phyloP scores from a whole-genome alignment of 2,888 invertebrate species.

The Lutraria lutraria region DNA sequence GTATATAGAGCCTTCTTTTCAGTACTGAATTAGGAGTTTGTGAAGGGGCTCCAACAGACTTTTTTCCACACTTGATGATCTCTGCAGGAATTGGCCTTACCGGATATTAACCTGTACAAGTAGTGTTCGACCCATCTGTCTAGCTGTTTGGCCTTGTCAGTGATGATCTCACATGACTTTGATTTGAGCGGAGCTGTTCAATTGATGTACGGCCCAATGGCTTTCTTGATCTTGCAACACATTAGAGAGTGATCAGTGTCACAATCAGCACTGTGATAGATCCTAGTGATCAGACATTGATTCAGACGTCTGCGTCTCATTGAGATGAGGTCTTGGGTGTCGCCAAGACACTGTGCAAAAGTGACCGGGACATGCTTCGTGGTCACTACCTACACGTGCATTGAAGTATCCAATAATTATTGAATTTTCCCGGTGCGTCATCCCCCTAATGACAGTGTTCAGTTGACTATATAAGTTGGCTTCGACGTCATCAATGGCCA shows the following conservation, averaged over 20 bases:
- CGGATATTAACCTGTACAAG: constrained; percentile 12
- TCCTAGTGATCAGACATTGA: background rate
- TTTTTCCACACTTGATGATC: constrained; percentile 39
- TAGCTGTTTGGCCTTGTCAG: background rate
- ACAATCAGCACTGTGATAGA: constrained; percentile 30
- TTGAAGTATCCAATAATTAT: constrained; percentile 51
- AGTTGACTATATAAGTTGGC: constrained; percentile 20
- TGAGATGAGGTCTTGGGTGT: constrained; percentile 24
- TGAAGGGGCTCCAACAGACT: background rate
- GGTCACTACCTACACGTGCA: constrained; percentile 47
- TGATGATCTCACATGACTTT: constrained; percentile 8
- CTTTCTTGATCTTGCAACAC: background rate
- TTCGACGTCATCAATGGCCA: background rate
- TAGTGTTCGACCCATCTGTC: constrained; percentile 44
- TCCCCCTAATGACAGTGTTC: background rate
- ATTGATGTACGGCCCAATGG: background rate
- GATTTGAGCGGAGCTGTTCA: constrained; percentile 31
- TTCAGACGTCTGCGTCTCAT: background rate
- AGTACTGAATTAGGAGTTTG: constrained; percentile 25
- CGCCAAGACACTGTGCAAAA: constrained; percentile 45
- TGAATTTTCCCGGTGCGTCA: constrained; percentile 16
- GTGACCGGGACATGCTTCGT: constrained; percentile 38
- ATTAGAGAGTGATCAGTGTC: constrained; percentile 29
- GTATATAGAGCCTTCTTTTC: constrained; percentile 38
- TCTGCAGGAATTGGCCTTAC: constrained; percentile 34